phyloP scores from a whole-genome alignment of 2,113 vertebrate species.

The Nettapus auritus region DNA sequence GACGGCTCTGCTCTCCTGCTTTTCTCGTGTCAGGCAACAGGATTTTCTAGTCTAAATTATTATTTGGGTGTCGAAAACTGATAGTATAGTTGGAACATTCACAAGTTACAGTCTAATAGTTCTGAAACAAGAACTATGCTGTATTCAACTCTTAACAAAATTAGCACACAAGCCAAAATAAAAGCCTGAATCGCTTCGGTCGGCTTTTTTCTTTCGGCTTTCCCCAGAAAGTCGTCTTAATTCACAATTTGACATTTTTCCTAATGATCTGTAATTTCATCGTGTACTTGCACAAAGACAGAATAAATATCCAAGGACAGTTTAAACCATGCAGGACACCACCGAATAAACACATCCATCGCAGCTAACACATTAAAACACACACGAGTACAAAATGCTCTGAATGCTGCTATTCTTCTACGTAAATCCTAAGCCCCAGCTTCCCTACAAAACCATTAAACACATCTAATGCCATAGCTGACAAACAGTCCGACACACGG shows the following conservation, averaged over 20 bases:
- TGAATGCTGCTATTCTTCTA: not conserved
- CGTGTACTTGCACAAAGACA: not conserved
- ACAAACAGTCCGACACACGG: fast-evolving
- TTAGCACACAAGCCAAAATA: not conserved
- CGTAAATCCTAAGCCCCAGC: not conserved
- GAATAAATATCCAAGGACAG: not conserved
- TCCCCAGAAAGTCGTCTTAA: not conserved
- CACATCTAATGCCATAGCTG: not conserved
- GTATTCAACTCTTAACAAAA: not conserved
- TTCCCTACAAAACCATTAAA: not conserved
- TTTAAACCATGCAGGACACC: not conserved
- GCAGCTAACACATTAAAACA: not conserved
- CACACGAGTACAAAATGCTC: not conserved
- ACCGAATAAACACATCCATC: not conserved
- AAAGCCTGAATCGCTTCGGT: not conserved
- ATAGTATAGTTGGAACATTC: not conserved
- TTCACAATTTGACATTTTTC: slow-evolving; percentile 7
- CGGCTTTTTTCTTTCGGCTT: too few relatives aligned
- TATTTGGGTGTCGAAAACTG: not conserved
- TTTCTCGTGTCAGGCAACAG: not conserved
- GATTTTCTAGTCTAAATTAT: not conserved
- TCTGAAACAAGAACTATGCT: not conserved
- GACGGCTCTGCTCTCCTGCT: not conserved
- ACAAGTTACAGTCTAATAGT: not conserved
- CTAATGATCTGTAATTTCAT: not conserved